Evolutionary conservation across 2,888 invertebrate species (phyloP).

Genomic region (Eupeodes luniger): DNA sequence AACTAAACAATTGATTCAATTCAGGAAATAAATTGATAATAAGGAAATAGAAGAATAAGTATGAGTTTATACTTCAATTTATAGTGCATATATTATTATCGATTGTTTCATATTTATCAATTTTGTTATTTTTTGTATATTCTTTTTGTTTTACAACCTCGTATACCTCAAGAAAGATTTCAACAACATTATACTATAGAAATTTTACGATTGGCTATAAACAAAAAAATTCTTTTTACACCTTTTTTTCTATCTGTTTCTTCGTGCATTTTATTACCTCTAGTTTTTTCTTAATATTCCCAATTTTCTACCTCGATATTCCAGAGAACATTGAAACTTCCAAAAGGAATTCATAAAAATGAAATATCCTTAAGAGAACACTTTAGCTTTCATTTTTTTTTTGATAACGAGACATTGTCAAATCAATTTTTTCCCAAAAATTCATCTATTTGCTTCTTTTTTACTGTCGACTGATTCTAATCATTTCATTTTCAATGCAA

Average conservation of each 20-base stretch:
- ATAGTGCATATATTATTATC: too few relatives aligned
- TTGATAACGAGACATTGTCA: neutral
- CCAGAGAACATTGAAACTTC: neutral
- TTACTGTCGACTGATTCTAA: constrained; percentile 33
- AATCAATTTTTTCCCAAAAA: neutral
- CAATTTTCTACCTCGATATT: constrained; percentile 58
- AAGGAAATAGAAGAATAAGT: too few relatives aligned
- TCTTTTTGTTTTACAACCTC: neutral
- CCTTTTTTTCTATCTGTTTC: neutral
- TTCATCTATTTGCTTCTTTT: neutral
- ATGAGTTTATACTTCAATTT: too few relatives aligned
- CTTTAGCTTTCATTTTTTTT: neutral
- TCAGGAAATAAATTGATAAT: too few relatives aligned
- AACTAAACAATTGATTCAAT: too few relatives aligned
- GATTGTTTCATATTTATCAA: too few relatives aligned
- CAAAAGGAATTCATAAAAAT: neutral
- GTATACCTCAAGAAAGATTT: neutral
- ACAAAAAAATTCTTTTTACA: constrained; percentile 7
- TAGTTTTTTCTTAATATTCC: constrained; percentile 35
- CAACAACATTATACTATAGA: neutral
- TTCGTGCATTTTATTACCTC: neutral
- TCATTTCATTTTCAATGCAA: constrained; percentile 8
- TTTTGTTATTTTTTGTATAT: neutral
- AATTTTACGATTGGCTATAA: constrained; percentile 18
- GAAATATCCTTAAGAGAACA: neutral